phyloP scores from a whole-genome alignment of 2,888 invertebrate genomes.

The Pteria penguin region DNA sequence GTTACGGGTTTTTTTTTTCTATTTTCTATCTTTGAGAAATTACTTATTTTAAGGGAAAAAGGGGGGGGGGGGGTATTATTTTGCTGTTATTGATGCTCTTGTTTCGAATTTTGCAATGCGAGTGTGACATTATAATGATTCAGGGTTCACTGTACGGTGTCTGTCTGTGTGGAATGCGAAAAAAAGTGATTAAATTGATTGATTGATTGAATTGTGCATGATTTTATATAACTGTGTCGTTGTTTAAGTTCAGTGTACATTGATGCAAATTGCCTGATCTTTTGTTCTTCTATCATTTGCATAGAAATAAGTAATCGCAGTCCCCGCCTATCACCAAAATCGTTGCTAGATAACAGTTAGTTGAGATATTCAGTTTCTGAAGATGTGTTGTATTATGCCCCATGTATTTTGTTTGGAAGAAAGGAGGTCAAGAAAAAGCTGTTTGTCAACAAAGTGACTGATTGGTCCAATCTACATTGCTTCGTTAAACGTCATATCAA shows the following conservation, averaged over 20 bases:
- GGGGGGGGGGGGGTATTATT: too few relatives aligned
- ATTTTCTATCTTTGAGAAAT: too few relatives aligned
- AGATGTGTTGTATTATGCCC: slow-evolving; percentile 20
- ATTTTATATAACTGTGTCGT: too few relatives aligned
- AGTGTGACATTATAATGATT: too few relatives aligned
- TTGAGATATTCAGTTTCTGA: slow-evolving; percentile 12
- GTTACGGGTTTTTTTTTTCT: too few relatives aligned
- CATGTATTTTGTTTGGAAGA: slow-evolving; percentile 19
- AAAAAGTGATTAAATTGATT: too few relatives aligned
- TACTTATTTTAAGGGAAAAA: too few relatives aligned
- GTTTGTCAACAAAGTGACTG: slow-evolving; percentile 7
- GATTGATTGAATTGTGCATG: too few relatives aligned
- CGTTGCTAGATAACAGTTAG: slow-evolving; percentile 10
- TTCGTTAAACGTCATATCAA: slow-evolving; percentile 12
- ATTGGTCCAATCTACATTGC: slow-evolving; percentile 14
- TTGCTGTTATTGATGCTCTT: too few relatives aligned
- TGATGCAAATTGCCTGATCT: background rate
- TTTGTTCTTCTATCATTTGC: background rate
- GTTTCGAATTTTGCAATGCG: too few relatives aligned
- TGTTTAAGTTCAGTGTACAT: background rate
- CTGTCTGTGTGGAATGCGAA: too few relatives aligned
- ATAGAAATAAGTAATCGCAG: slow-evolving; percentile 7
- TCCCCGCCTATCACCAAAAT: slow-evolving; percentile 14
- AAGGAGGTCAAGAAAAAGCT: slow-evolving; percentile 7
- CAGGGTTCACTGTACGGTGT: too few relatives aligned